Evolutionary conservation across 2,888 invertebrate genomes (phyloP), one percentile per base, ranked within the genome.

Genomic region (Erpobdella octoculata): DNA sequence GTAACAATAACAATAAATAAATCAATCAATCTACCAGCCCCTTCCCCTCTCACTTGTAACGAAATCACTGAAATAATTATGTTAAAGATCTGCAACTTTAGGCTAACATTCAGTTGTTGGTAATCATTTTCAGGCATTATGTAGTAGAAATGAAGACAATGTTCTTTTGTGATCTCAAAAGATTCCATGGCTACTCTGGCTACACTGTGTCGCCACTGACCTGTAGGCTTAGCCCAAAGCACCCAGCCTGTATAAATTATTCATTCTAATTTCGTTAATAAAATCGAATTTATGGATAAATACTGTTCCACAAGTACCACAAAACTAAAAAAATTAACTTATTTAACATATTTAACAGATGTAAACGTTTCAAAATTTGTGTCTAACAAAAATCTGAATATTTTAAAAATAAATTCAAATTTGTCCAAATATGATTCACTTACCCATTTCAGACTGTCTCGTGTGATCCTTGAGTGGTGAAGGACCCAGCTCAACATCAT

Each of bases 81-180:
- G n/a, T n/a, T n/a, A n/a, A n/a, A n/a, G n/a, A n/a, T n/a, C n/a
- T n/a, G n/a, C n/a, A n/a, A n/a, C n/a, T n/a, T n/a, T n/a, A n/a
- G 21, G 28, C 53, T 53, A 28, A 53, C 53, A 12, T 53, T 53
- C 21, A 53, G n/a, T 18, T 53, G 53, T 1, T 21, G 28, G 1
- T 21, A 53, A 25, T 28, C 53, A 12, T 53, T 28, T 5, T 62
- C 33, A 62, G 35, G 62, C n/a, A 31, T 18, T 28, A 33, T 6
- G 62, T 62, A 62, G 62, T 33, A 62, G 35, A 62, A 62, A 31
- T 62, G 31, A 31, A 62, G 62, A 18, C 62, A 62, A 31, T 62
- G 31, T 9, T n/a, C 18, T n/a, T 28, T 28, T n/a, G 31, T 33
- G 33, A 35, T 28, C 8, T 33, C n/a, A 5, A 28, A 62, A 8